Evolutionary conservation across 2,113 vertebrate species (phyloP).

Genomic region (Apus apus): DNA sequence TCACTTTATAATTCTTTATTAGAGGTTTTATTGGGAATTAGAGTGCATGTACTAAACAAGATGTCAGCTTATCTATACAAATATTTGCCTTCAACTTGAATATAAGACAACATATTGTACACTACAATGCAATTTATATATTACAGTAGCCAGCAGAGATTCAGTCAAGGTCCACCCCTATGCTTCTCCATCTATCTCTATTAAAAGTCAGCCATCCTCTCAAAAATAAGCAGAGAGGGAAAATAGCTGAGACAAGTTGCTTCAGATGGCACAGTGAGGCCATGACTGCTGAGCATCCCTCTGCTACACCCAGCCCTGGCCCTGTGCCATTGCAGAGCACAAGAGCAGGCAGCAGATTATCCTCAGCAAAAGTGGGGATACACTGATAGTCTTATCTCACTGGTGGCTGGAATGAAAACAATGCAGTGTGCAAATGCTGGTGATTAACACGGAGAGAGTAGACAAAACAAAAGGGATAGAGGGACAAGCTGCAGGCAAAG

Average conservation of each 20-base stretch:
- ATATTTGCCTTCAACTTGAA: not conserved
- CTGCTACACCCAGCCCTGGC: not conserved
- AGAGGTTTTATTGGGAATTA: slow-evolving; percentile 30
- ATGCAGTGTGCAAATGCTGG: not conserved
- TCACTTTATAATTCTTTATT: slow-evolving; percentile 27
- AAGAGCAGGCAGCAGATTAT: not conserved
- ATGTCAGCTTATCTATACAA: slow-evolving; percentile 26
- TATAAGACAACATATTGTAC: not conserved
- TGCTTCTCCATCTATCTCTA: not conserved
- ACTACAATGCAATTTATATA: not conserved
- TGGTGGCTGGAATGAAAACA: slow-evolving; percentile 43
- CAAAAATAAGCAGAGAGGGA: not conserved
- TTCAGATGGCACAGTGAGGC: not conserved
- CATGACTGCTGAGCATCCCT: not conserved
- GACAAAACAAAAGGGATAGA: slow-evolving; percentile 16
- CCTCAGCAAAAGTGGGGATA: not conserved
- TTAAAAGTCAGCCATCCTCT: not conserved
- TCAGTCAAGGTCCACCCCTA: not conserved
- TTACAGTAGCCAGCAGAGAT: not conserved
- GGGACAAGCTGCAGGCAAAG: not conserved
- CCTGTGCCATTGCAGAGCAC: not conserved
- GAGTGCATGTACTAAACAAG: slow-evolving; percentile 20
- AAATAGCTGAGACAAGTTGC: not conserved
- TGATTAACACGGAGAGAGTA: not conserved
- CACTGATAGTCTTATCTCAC: not conserved